phyloP scores from a whole-genome alignment of 2,888 invertebrate species.

The Aquatica leii region DNA sequence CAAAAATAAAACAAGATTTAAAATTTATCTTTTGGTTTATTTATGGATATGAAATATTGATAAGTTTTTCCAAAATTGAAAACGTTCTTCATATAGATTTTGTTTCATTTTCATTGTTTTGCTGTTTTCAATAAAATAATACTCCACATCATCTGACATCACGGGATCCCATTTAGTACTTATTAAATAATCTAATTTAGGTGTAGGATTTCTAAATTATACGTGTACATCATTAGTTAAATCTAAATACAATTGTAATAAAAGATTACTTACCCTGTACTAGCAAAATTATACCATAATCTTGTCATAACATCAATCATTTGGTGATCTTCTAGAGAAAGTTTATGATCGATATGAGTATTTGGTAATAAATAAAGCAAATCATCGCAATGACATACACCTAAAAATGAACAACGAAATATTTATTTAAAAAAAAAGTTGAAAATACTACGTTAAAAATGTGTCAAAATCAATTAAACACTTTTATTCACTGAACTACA shows the following conservation, averaged over 20 bases:
- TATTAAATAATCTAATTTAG: conserved; percentile 59
- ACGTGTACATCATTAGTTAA: too few relatives aligned
- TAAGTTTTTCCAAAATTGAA: neutral
- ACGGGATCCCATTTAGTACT: conserved; percentile 68
- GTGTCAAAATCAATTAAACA: too few relatives aligned
- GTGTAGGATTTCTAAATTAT: conserved; percentile 75
- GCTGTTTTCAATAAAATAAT: conserved; percentile 58
- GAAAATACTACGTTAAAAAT: too few relatives aligned
- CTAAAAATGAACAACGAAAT: neutral
- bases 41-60: neutral
- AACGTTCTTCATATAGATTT: neutral
- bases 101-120: neutral
- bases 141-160: conserved; percentile 63
- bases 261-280: conserved; percentile 68
- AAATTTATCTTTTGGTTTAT: conserved; percentile 64
- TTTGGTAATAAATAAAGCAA: neutral
- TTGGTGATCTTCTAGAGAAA: conserved; percentile 65
- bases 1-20: too few relatives aligned
- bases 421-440: too few relatives aligned
- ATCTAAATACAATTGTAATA: too few relatives aligned
- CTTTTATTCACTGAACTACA: too few relatives aligned
- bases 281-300: conserved; percentile 81
- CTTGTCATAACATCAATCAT: conserved; percentile 70
- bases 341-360: conserved; percentile 45
- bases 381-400: neutral